These are phyloP conservation scores for Chitala chitala DNA, from an alignment of 2,113 vertebrate genomes.

Conservation along the genomic window DNA sequence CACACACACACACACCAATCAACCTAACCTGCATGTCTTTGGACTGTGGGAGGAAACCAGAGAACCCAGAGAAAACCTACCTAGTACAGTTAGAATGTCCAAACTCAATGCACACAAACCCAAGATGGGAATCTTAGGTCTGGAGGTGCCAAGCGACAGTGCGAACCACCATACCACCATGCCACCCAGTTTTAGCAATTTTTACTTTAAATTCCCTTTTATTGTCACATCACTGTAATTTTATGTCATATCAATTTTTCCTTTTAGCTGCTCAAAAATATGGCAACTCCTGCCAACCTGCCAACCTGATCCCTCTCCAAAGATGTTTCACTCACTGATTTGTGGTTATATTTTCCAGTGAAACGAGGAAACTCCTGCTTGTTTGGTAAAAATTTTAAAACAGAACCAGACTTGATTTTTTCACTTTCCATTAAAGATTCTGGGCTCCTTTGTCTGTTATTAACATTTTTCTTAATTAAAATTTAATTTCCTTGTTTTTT, in stretches of 20 bases:
- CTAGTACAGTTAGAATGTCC: too few relatives aligned
- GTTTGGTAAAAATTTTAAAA: not conserved
- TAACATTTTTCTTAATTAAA: too few relatives aligned
- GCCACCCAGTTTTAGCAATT: not conserved
- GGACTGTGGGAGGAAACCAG: too few relatives aligned
- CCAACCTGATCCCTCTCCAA: slow-evolving; percentile 15
- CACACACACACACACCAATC: too few relatives aligned
- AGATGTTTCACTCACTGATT: slow-evolving; percentile 9
- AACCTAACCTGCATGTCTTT: too few relatives aligned
- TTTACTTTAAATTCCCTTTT: slow-evolving; percentile 16
- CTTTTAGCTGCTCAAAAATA: not conserved
- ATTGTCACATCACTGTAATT: not conserved
- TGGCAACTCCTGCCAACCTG: not conserved
- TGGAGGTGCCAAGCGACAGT: too few relatives aligned
- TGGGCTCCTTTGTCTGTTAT: too few relatives aligned
- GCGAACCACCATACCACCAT: too few relatives aligned
- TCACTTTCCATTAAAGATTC: not conserved
- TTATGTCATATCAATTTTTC: not conserved
- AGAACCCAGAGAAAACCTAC: too few relatives aligned
- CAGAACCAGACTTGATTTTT: not conserved
- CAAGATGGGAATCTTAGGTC: too few relatives aligned
- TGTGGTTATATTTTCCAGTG: slow-evolving; percentile 5
- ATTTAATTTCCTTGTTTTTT: too few relatives aligned
- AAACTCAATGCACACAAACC: too few relatives aligned
- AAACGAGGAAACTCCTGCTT: not conserved